Conservation (phyloP, 2,797 vertebrate species). For the Cirrhinus mrigala region DNA sequence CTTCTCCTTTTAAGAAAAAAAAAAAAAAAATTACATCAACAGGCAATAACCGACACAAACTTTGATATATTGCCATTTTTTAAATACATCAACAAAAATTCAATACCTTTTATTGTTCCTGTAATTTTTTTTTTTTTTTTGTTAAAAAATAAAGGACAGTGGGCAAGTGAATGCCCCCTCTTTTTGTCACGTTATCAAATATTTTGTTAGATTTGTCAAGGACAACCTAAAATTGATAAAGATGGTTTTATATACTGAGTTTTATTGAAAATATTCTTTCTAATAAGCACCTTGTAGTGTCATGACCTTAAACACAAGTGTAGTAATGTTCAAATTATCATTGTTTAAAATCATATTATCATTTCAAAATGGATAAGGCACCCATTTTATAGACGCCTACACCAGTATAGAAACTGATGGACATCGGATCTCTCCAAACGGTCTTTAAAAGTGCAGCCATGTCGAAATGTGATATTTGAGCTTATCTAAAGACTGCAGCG, state of each 20-base stretch:
- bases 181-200: neutral
- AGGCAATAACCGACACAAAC: neutral
- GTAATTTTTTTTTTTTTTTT: too few species aligned
- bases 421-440: neutral
- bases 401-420: slow-evolving; percentile 3
- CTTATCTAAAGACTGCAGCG: slow-evolving; percentile 48
- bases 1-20: too few species aligned
- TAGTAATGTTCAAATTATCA: too few species aligned
- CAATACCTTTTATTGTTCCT: neutral
- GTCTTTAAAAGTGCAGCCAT: slow-evolving; percentile 23
- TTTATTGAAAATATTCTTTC: neutral
- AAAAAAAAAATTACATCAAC: neutral
- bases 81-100: neutral
- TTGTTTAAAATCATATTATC: neutral
- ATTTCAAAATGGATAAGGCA: neutral
- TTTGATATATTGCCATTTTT: neutral
- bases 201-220: neutral
- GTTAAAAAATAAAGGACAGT: neutral
- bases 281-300: neutral
- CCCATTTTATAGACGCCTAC: neutral
- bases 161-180: too few species aligned
- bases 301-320: neutral
- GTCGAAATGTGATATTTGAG: slow-evolving; percentile 39
- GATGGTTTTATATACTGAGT: neutral
- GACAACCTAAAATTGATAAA: neutral